phyloP scores from a whole-genome alignment of 2,113 vertebrate genomes.

The Marmota monax region DNA sequence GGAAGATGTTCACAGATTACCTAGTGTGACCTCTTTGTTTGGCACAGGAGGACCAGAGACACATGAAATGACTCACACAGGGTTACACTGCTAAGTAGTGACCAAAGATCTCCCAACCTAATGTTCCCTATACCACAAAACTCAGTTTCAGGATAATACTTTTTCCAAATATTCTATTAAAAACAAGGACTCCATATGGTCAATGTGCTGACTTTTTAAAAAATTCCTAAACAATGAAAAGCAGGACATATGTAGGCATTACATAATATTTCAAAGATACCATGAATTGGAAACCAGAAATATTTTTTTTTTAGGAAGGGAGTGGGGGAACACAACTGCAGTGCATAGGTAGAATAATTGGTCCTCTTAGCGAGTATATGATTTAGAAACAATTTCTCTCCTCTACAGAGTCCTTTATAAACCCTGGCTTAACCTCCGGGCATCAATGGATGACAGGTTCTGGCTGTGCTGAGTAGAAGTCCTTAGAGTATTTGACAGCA shows the following conservation, averaged over 20 bases:
- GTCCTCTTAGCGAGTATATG: not conserved
- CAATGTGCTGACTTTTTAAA: not conserved
- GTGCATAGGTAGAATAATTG: not conserved
- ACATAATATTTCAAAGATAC: not conserved
- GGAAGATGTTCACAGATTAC: not conserved
- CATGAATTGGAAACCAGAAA: slow-evolving; percentile 39
- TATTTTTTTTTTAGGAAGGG: not conserved
- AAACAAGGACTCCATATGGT: not conserved
- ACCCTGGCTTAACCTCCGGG: slow-evolving; percentile 16
- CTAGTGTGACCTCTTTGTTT: not conserved
- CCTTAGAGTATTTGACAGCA: not conserved
- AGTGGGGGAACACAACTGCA: not conserved
- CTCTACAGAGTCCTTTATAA: not conserved
- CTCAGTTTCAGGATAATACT: not conserved
- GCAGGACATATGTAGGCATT: not conserved
- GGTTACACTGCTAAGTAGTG: not conserved
- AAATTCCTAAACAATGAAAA: not conserved
- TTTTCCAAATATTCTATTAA: not conserved
- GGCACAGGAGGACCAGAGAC: not conserved
- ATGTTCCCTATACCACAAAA: not conserved
- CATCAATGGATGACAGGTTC: not conserved
- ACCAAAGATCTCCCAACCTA: not conserved
- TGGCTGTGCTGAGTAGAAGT: not conserved
- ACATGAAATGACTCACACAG: not conserved
- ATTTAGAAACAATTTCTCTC: not conserved